Conservation (phyloP, 2,113 vertebrate genomes). For the Pseudonaja textilis region DNA sequence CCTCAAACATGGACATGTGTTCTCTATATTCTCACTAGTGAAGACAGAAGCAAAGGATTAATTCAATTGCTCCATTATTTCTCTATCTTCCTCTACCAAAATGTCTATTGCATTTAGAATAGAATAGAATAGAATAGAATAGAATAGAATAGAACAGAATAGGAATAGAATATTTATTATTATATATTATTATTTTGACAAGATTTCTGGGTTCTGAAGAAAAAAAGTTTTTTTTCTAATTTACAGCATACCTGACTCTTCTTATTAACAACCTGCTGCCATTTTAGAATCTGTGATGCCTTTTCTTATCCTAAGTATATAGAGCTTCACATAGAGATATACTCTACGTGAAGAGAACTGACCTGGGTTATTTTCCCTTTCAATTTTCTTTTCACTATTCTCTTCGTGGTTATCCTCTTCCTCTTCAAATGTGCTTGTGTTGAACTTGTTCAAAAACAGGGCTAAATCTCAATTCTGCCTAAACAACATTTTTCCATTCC, state of each 20-base stretch:
- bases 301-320: neutral
- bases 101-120: neutral
- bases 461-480: neutral
- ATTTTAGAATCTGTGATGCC: neutral
- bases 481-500: neutral
- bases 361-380: neutral
- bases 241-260: neutral
- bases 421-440: neutral
- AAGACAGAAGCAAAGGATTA: neutral
- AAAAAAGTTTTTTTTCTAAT: neutral
- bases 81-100: neutral
- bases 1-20: neutral
- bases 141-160: too few species aligned
- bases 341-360: neutral
- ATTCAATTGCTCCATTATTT: neutral
- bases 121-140: too few species aligned
- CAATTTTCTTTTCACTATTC: neutral
- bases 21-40: neutral
- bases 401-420: neutral
- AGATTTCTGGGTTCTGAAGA: neutral
- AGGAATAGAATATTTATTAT: too few species aligned
- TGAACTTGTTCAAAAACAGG: neutral
- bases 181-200: neutral
- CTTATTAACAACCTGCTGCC: neutral
- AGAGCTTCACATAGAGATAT: neutral